Percentiles rank a stretch among this genome's conserved stretches.
Evolutionary conservation across 30 jellyfish, hydroid and myxozoan species (phyloP).

Genomic region (Hydra vulgaris): DNA sequence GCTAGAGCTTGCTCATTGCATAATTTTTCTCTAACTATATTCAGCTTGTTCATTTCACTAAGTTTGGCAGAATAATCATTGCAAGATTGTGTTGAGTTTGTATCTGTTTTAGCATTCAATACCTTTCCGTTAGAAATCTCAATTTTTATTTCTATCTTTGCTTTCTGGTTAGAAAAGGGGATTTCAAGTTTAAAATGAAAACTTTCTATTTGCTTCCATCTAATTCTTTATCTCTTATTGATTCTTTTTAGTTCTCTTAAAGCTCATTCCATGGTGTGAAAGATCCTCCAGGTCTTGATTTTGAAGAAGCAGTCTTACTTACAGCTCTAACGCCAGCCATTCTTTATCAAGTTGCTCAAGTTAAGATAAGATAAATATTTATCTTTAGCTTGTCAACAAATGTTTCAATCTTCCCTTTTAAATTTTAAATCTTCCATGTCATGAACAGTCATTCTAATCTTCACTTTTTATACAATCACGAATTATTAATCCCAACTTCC

Average conservation of each 20-base stretch:
- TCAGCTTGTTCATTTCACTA: too few relatives aligned
- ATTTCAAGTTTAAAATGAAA: too few relatives aligned
- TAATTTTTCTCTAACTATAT: too few relatives aligned
- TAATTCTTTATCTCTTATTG: neutral
- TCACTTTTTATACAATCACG: neutral
- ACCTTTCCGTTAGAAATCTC: neutral
- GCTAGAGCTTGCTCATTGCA: too few relatives aligned
- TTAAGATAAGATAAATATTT: neutral
- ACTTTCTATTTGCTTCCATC: neutral
- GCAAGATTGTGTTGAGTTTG: neutral
- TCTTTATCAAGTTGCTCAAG: neutral
- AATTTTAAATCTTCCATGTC: neutral
- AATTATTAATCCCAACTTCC: neutral
- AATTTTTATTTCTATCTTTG: neutral
- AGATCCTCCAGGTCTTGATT: neutral
- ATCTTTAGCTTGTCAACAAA: neutral
- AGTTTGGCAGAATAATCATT: too few relatives aligned
- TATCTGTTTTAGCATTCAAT: neutral
- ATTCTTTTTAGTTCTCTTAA: neutral
- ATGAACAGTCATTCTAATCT: neutral
- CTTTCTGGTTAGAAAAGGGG: neutral
- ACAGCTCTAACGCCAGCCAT: neutral
- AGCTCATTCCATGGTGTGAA: neutral
- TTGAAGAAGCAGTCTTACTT: neutral
- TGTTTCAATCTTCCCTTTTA: neutral